phyloP scores from a whole-genome alignment of 2,888 invertebrate genomes.

The Ophion obscuratus region DNA sequence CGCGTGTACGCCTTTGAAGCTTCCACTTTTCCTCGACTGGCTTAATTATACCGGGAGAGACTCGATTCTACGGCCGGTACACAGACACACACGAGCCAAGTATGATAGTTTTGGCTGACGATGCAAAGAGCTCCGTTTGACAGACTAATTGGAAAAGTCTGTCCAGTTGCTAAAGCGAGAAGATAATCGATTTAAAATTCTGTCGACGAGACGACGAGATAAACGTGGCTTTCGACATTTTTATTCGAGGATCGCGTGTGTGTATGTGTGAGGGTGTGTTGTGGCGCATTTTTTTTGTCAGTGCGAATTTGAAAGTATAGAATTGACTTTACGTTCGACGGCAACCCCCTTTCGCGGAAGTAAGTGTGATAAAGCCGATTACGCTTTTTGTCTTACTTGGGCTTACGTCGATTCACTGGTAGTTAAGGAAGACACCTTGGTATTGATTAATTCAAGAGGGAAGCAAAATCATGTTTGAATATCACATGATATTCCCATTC shows the following conservation, averaged over 20 bases:
- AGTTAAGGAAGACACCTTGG: no score
- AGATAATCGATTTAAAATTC: constrained; percentile 54
- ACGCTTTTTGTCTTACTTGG: no score
- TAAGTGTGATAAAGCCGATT: no score
- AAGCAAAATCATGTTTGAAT: no score
- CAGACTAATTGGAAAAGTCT: constrained; percentile 55
- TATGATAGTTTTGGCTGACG: constrained; percentile 33
- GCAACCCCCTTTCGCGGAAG: no score
- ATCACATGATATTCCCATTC: no score
- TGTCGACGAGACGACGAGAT: constrained; percentile 35
- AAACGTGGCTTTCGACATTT: constrained; percentile 15
- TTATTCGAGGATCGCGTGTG: background rate
- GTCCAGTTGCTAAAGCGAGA: constrained; percentile 44
- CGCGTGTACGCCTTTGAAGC: constrained; percentile 43
- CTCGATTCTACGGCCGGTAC: constrained; percentile 29
- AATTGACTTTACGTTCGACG: background rate
- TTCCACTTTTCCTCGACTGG: background rate
- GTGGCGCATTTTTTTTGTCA: background rate
- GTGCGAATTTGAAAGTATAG: background rate
- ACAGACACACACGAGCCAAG: background rate
- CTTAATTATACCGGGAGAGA: constrained; percentile 41
- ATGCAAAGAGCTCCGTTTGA: constrained; percentile 45
- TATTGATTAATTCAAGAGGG: no score
- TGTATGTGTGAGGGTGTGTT: background rate
- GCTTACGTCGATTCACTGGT: no score